Conservation (phyloP, 2,113 vertebrate species). For the Vidua chalybeata region DNA sequence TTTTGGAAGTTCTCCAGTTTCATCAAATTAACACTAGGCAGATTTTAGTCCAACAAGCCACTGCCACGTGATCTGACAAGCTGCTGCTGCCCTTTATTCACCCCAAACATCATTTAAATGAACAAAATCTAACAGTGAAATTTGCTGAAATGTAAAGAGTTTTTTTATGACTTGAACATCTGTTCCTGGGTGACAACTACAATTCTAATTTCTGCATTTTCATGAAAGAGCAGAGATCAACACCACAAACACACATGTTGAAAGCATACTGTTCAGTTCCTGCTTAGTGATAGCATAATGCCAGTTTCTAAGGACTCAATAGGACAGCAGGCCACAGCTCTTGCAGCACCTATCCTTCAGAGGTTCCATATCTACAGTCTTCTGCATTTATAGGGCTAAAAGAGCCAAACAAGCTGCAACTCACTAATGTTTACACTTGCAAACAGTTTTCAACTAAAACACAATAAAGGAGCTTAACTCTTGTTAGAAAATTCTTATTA, state of each 20-base stretch:
- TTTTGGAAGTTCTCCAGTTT: conserved; percentile 33
- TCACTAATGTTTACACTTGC: not conserved
- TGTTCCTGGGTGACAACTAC: not conserved
- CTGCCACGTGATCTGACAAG: not conserved
- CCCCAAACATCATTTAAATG: not conserved
- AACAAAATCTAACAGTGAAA: not conserved
- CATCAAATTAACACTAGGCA: conserved; percentile 9
- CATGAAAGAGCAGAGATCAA: not conserved
- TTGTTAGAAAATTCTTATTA: not conserved
- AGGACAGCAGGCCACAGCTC: not conserved
- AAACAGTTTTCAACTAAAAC: not conserved
- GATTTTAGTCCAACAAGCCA: conserved; percentile 1
- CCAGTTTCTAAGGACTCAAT: not conserved
- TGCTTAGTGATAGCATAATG: not conserved
- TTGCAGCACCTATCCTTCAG: not conserved
- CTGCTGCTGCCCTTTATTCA: conserved; percentile 6
- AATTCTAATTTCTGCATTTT: not conserved
- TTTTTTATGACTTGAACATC: not conserved
- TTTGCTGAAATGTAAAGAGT: not conserved
- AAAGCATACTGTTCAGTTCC: not conserved
- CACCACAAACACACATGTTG: not conserved
- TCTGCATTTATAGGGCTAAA: not conserved
- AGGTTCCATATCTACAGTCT: not conserved
- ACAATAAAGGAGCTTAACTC: not conserved
- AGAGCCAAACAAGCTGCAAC: not conserved